Percentiles rank a stretch among this genome's conserved stretches.
These are phyloP conservation scores for Tetraneura akinire DNA, from an alignment of 1,140 invertebrate species.

Conservation along the genomic window DNA sequence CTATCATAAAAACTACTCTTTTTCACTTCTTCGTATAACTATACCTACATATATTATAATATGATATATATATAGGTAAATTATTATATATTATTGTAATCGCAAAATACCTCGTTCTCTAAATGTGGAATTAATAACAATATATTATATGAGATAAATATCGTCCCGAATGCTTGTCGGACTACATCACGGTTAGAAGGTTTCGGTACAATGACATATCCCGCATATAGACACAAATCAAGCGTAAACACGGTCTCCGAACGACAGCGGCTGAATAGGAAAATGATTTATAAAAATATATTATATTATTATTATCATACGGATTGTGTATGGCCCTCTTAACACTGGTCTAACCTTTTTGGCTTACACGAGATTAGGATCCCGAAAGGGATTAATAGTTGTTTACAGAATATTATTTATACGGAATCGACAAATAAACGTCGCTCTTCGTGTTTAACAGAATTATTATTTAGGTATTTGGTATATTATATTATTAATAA, in stretches of 20 bases:
- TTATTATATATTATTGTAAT: too few species aligned
- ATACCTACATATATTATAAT: too few species aligned
- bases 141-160: too few species aligned
- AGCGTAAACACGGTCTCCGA: not conserved
- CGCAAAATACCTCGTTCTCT: too few species aligned
- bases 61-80: too few species aligned
- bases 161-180: not conserved
- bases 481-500: too few species aligned
- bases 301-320: not conserved
- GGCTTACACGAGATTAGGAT: conserved; percentile 40
- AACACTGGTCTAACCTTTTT: conserved; percentile 29
- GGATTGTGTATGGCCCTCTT: not conserved
- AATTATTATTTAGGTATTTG: not conserved
- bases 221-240: not conserved
- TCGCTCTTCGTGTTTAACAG: conserved; percentile 28
- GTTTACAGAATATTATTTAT: too few species aligned
- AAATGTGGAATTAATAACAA: too few species aligned
- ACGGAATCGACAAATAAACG: conserved; percentile 1
- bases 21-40: too few species aligned
- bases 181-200: not conserved
- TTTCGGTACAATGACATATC: not conserved
- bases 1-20: too few species aligned
- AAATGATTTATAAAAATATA: conserved; percentile 14
- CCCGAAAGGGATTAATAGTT: conserved; percentile 27
- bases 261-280: not conserved